Evolutionary conservation across 2,888 invertebrate species (phyloP).

Genomic region (Achlya flavicornis): DNA sequence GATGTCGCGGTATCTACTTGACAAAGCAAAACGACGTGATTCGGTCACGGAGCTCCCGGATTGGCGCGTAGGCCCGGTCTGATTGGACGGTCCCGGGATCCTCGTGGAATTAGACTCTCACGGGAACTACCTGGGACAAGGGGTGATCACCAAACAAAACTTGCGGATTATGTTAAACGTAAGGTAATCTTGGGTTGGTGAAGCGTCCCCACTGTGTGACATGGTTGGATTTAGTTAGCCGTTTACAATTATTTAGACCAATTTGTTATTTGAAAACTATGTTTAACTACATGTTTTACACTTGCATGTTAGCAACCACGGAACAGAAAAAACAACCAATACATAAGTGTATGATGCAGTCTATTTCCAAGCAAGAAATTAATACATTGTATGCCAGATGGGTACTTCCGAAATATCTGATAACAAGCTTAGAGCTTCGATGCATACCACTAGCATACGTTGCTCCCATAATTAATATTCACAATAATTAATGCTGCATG

Average conservation of each 20-base stretch:
- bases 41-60: slow-evolving; percentile 26
- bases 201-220: slow-evolving; percentile 16
- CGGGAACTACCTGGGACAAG: slow-evolving; percentile 16
- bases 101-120: slow-evolving; percentile 34
- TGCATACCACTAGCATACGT: no score
- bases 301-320: no score
- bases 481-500: no score
- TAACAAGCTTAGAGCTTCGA: no score
- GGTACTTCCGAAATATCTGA: no score
- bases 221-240: slow-evolving; percentile 13
- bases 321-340: no score
- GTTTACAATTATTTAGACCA: slow-evolving; percentile 8
- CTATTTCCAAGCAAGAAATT: no score
- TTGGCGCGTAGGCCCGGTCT: slow-evolving; percentile 22
- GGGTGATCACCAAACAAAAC: slow-evolving; percentile 15
- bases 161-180: slow-evolving; percentile 28
- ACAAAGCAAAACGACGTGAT: slow-evolving; percentile 26
- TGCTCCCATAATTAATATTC: no score
- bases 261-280: background rate
- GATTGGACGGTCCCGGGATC: slow-evolving; percentile 41
- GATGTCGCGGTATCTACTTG: slow-evolving; percentile 23
- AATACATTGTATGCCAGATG: no score
- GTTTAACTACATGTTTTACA: no score
- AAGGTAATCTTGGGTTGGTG: slow-evolving; percentile 23
- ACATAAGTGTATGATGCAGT: no score